A percentile compares a stretch with the other conserved stretches of the same genome.
phyloP scores from a whole-genome alignment of 1,140 invertebrate species.

The Oreohelix idahoensis region DNA sequence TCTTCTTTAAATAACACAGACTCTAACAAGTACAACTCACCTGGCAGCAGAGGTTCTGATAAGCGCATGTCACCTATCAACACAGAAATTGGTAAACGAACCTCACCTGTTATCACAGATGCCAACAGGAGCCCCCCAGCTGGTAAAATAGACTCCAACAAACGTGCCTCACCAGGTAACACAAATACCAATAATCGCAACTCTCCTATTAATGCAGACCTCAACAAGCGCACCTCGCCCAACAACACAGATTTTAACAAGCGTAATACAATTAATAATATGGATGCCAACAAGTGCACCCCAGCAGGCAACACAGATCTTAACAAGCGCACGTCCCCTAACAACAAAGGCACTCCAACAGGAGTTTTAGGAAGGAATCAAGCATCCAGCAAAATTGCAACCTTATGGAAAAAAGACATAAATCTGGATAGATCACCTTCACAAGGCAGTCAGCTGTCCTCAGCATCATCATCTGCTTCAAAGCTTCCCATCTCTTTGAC shows the following conservation, averaged over 20 bases:
- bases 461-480: constrained; percentile 41
- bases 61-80: not conserved
- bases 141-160: not conserved
- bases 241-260: not conserved
- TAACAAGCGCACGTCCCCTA: not conserved
- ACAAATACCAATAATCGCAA: not conserved
- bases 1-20: not conserved
- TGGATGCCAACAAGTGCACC: not conserved
- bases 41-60: not conserved
- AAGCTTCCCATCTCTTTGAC: constrained; percentile 50
- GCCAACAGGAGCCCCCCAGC: not conserved
- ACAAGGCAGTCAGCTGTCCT: not conserved
- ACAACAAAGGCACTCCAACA: constrained; percentile 43
- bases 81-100: not conserved
- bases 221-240: not conserved
- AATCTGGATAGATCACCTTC: constrained; percentile 18
- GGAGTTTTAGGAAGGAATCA: constrained; percentile 75
- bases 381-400: constrained; percentile 87
- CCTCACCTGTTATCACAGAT: not conserved
- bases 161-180: not conserved
- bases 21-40: not conserved
- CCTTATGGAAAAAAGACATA: constrained; percentile 85
- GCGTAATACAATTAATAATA: not conserved
- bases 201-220: not conserved
- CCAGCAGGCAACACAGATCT: not conserved